Base-by-base conservation (phyloP, 2,888 invertebrate species). In the Lottia scabra region DNA sequence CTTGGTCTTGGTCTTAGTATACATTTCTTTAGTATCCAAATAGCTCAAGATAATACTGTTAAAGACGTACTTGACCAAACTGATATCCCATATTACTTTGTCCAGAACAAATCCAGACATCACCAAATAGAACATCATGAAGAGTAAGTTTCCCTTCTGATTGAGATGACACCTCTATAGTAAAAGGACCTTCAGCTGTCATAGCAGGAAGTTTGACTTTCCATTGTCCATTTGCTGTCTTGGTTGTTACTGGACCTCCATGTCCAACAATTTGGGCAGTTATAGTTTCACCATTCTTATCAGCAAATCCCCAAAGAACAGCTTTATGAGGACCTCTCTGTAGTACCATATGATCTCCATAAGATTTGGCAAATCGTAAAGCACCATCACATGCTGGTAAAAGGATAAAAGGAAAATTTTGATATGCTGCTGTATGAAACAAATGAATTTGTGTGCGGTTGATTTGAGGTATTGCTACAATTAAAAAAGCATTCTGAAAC, bases 81-180 rank as follows among this genome's bases (percentile, higher is more conserved):
- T 62, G 30, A 70, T 84, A 84, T 68, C 74, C 76, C 87, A 86
- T 86, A 72, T 86, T 87, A 69, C 86, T 85, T 71, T 87, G 86
- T 63, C 87, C 87, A 13, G 85, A 84, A 71, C 87, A 88, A 8
- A 87, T 23, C 87, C 87, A 87, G 1, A 88, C 86, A 70, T 88
- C 87, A 12, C 87, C 88, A 77, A 87, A 87, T 68, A 85, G 68
- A n/a, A 87, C 87, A 75, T 85, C 83, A 23, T 70, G 70, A 1
- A 87, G 64, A 2, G 70, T 73, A n/a, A 80, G 77, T 13, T 67
- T 72, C 56, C 80, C 75, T 15, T 74, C 78, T 45, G 75, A 78
- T 5, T 38, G 38, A n/a, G 82, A 79, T 19, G 64, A 68, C 2
- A 80, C 82, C 1, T 73, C 78, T 15, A 85, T 70, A 3, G 66